phyloP scores from a whole-genome alignment of 2,888 invertebrate species.

The Tetranychus piercei region DNA sequence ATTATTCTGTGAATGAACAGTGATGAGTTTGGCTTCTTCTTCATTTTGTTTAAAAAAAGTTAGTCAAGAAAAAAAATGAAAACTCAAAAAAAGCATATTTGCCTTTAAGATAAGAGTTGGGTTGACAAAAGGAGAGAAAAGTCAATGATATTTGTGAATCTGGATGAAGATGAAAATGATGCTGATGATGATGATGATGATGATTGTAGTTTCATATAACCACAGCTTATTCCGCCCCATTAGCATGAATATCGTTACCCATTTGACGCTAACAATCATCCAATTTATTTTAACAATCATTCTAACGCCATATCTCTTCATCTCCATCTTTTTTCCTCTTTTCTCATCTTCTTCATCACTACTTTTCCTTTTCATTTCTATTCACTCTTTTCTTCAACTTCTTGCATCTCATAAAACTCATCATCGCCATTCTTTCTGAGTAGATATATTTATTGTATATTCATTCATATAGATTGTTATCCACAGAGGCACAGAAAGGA shows the following conservation, averaged over 20 bases:
- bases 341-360: not conserved
- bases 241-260: not conserved
- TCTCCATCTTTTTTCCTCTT: not conserved
- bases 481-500: too few relatives aligned
- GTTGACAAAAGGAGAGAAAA: not conserved
- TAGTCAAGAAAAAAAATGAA: not conserved
- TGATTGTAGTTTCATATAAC: not conserved
- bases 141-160: not conserved
- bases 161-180: not conserved
- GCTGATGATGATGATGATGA: not conserved
- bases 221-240: not conserved
- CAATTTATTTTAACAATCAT: conserved; percentile 1
- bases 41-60: not conserved
- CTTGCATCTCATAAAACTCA: not conserved
- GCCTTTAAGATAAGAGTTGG: not conserved
- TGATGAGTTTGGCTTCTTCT: too few relatives aligned
- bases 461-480: not conserved
- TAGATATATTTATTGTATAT: not conserved
- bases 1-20: too few relatives aligned
- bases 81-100: not conserved
- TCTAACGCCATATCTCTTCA: not conserved
- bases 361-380: not conserved
- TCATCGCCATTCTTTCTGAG: not conserved
- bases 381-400: not conserved
- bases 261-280: too few relatives aligned